A percentile compares a stretch with the other conserved stretches of the same genome.
Conservation (phyloP, 2,113 vertebrate genomes). For the Notothenia rossii region DNA sequence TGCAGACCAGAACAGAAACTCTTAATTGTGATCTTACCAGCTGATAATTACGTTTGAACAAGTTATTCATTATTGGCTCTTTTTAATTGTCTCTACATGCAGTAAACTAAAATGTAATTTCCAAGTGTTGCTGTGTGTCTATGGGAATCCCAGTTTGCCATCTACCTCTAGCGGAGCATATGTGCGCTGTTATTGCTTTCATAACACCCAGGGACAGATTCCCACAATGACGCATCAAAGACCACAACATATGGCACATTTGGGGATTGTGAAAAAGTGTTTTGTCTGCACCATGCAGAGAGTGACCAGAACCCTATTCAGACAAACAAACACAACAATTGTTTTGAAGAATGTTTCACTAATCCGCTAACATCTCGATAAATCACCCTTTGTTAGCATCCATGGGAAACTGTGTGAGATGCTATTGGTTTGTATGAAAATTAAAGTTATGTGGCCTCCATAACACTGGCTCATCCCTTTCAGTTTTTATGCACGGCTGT, state of each 20-base stretch:
- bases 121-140: background rate
- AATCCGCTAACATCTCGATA: slow-evolving; percentile 47
- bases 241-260: slow-evolving; percentile 51
- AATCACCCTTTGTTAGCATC: slow-evolving; percentile 34
- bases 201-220: slow-evolving; percentile 39
- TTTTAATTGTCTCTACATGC: slow-evolving; percentile 7
- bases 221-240: slow-evolving; percentile 51
- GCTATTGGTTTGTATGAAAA: slow-evolving; percentile 24
- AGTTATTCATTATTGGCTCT: background rate
- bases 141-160: slow-evolving; percentile 31
- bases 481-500: slow-evolving; percentile 22
- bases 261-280: slow-evolving; percentile 60
- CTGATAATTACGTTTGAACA: slow-evolving; percentile 17
- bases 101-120: background rate
- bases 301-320: slow-evolving; percentile 40
- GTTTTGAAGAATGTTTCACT: slow-evolving; percentile 42
- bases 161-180: slow-evolving; percentile 18
- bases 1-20: background rate
- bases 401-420: slow-evolving; percentile 46
- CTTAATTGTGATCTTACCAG: slow-evolving; percentile 1
- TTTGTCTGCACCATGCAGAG: slow-evolving; percentile 51
- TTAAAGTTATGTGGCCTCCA: slow-evolving; percentile 19
- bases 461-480: slow-evolving; percentile 26
- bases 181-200: slow-evolving; percentile 20
- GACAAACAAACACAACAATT: slow-evolving; percentile 64